Evolutionary conservation across 2,888 invertebrate genomes (phyloP).

Genomic region (Drosophila greeni): DNA sequence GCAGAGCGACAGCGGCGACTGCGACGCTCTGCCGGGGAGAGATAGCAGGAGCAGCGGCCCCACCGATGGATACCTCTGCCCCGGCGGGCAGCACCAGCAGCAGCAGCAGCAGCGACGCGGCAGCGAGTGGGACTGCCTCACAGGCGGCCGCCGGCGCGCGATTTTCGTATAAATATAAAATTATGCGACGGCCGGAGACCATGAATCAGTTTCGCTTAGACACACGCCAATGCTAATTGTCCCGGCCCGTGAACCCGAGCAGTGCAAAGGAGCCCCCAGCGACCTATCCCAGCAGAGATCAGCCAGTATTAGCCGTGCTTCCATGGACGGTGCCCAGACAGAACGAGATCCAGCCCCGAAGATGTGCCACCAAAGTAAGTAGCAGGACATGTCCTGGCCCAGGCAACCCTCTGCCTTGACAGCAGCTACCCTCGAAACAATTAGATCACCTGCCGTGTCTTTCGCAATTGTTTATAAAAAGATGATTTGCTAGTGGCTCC

Average conservation of each 20-base stretch:
- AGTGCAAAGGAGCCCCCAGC: conserved; percentile 8
- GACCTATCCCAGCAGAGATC: neutral
- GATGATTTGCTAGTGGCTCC: conserved; percentile 17
- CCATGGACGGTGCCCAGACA: conserved; percentile 28
- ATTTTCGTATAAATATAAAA: conserved; percentile 72
- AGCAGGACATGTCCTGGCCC: neutral
- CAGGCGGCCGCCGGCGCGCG: conserved; percentile 33
- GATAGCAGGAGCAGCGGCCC: conserved; percentile 14
- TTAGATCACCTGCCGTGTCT: conserved; percentile 34
- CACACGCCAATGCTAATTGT: conserved; percentile 70
- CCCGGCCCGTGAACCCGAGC: conserved; percentile 32
- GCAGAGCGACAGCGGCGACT: neutral
- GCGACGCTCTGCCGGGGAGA: neutral
- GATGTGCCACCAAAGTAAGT: conserved; percentile 61
- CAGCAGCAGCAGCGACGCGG: conserved; percentile 18
- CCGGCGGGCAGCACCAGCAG: conserved; percentile 15
- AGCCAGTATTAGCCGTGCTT: neutral
- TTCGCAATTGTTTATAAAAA: conserved; percentile 42
- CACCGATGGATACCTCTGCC: conserved; percentile 10
- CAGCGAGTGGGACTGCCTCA: conserved; percentile 51
- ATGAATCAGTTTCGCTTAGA: conserved; percentile 67
- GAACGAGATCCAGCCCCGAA: conserved; percentile 23
- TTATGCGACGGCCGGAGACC: conserved; percentile 51
- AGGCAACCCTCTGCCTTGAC: neutral
- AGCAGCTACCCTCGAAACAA: neutral